Conservation (phyloP, 2,888 invertebrate species). For the Cryptus armator region DNA sequence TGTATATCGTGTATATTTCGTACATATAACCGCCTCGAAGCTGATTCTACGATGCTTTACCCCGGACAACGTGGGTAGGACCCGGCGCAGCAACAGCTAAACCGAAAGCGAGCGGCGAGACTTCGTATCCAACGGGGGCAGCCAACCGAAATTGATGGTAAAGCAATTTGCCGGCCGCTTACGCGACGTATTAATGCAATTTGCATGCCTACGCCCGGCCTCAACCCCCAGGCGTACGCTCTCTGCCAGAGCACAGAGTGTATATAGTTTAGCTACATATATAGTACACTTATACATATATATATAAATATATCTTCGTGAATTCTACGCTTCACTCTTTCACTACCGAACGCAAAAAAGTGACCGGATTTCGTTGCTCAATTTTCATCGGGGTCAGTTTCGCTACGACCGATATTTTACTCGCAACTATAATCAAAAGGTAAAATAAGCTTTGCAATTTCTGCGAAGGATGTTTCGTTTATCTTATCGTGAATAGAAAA, state of each 20-base stretch:
- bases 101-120: conserved; percentile 47
- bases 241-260: conserved; percentile 24
- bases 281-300: background rate
- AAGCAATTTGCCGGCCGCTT: conserved; percentile 80
- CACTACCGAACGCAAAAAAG: background rate
- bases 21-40: conserved; percentile 17
- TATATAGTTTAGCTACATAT: conserved; percentile 35
- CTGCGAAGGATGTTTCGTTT: background rate
- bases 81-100: conserved; percentile 27
- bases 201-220: conserved; percentile 74
- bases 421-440: background rate
- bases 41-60: conserved; percentile 12
- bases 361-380: conserved; percentile 5
- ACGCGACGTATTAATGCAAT: conserved; percentile 81
- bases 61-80: conserved; percentile 22
- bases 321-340: conserved; percentile 7
- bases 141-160: conserved; percentile 77
- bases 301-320: background rate
- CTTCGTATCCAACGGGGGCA: conserved; percentile 64
- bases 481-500: background rate
- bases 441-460: background rate
- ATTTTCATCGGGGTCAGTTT: conserved; percentile 2
- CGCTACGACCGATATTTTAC: background rate
- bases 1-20: conserved; percentile 10
- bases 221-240: conserved; percentile 38